A percentile compares a stretch with the other conserved stretches of the same genome.
Conservation (phyloP, 2,797 vertebrate genomes). For the Tinamus major region DNA sequence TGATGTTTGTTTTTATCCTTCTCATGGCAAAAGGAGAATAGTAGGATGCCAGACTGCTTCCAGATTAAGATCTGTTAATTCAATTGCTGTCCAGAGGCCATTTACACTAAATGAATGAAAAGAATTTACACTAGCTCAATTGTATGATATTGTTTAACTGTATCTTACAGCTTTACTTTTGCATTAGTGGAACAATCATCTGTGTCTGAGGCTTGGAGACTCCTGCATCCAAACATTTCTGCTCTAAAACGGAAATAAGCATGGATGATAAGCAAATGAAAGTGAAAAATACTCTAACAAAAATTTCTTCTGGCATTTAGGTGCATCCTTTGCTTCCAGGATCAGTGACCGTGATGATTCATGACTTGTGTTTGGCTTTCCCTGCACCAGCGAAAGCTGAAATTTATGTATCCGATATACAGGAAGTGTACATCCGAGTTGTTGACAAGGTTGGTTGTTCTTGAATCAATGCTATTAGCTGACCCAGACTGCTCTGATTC, state of each 20-base stretch:
- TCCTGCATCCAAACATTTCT: neutral
- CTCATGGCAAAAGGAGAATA: neutral
- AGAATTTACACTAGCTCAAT: neutral
- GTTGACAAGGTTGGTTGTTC: slow-evolving; percentile 93
- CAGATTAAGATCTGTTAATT: neutral
- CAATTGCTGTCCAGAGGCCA: neutral
- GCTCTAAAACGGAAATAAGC: neutral
- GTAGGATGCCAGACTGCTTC: neutral
- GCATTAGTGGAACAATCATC: neutral
- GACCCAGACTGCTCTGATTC: neutral
- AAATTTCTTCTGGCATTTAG: slow-evolving; percentile 72
- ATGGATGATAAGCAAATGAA: neutral
- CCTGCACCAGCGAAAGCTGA: slow-evolving; percentile 83
- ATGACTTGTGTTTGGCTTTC: slow-evolving; percentile 89
- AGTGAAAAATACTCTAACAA: neutral
- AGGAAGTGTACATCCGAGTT: slow-evolving; percentile 91
- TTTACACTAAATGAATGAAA: neutral
- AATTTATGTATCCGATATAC: slow-evolving; percentile 90
- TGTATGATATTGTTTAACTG: neutral
- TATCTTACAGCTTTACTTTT: neutral
- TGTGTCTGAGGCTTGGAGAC: neutral
- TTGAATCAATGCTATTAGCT: neutral
- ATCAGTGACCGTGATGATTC: slow-evolving; percentile 86
- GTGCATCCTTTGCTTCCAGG: slow-evolving; percentile 86
- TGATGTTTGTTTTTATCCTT: neutral